These are phyloP conservation scores for Chymomyza fuscimana DNA, from an alignment of 2,888 invertebrate species.

Conservation along the genomic window DNA sequence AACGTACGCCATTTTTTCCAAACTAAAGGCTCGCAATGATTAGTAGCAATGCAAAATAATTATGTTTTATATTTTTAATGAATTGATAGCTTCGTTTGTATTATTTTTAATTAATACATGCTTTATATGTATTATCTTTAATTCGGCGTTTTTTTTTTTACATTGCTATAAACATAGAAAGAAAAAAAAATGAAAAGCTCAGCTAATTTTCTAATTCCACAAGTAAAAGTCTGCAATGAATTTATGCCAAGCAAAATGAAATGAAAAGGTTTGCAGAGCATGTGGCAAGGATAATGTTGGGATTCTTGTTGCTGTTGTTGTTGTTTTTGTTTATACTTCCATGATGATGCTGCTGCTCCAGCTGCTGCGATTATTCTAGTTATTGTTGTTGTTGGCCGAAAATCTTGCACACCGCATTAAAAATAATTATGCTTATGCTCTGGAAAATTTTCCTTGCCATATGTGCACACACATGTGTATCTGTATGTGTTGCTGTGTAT, in stretches of 20 bases:
- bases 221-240: constrained; percentile 25
- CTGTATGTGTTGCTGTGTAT: constrained; percentile 2
- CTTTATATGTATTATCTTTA: not conserved
- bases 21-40: too few species aligned
- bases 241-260: constrained; percentile 2
- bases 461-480: constrained; percentile 15
- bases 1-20: too few species aligned
- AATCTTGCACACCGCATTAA: constrained; percentile 53
- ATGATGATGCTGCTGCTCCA: not conserved
- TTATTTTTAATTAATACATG: not conserved
- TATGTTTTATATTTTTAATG: not conserved
- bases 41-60: not conserved
- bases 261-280: not conserved
- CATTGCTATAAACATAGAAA: not conserved
- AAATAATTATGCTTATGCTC: constrained; percentile 68
- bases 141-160: not conserved
- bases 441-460: constrained; percentile 45
- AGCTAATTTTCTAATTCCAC: constrained; percentile 45
- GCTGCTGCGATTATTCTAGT: not conserved
- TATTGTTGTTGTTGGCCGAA: not conserved
- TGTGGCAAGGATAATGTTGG: not conserved
- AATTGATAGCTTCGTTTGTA: constrained; percentile 1
- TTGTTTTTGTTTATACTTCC: constrained; percentile 28
- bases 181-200: constrained; percentile 20
- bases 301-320: constrained; percentile 18